Percentiles rank a stretch among this genome's conserved stretches.
These are phyloP conservation scores for Anisognathus igniventris DNA, from an alignment of 2,797 vertebrate species.

Conservation along the genomic window DNA sequence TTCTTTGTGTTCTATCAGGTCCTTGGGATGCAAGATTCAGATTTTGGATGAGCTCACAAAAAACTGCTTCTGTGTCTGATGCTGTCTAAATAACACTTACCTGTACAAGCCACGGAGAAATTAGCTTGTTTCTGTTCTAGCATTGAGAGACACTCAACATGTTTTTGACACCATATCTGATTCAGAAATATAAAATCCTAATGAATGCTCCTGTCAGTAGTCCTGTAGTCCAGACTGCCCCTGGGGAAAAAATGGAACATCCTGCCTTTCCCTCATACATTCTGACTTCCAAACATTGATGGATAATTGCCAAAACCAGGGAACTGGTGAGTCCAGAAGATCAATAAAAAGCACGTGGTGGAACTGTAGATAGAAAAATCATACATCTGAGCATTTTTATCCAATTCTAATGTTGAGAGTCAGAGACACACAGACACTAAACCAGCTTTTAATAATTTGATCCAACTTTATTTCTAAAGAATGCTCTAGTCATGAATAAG, in stretches of 20 bases:
- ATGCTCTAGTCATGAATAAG: conserved; percentile 27
- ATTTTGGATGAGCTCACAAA: neutral
- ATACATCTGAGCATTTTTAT: neutral
- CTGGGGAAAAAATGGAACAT: neutral
- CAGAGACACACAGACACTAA: conserved; percentile 5
- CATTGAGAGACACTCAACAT: neutral
- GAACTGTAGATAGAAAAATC: conserved; percentile 1
- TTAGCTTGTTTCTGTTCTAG: neutral
- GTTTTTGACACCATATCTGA: neutral
- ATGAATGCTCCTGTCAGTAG: neutral
- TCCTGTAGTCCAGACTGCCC: neutral
- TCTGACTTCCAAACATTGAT: neutral
- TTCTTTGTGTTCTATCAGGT: neutral
- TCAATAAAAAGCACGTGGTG: neutral
- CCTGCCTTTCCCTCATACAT: neutral
- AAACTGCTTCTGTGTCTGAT: neutral
- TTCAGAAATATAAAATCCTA: neutral
- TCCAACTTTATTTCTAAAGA: conserved; percentile 28
- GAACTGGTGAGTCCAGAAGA: neutral
- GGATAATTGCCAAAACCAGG: neutral
- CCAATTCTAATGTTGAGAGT: neutral
- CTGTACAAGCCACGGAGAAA: neutral
- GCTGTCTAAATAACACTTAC: neutral
- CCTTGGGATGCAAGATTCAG: neutral
- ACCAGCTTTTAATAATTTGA: conserved; percentile 40